Conservation (phyloP, 2,113 vertebrate species). For the Lutjanus erythropterus region DNA sequence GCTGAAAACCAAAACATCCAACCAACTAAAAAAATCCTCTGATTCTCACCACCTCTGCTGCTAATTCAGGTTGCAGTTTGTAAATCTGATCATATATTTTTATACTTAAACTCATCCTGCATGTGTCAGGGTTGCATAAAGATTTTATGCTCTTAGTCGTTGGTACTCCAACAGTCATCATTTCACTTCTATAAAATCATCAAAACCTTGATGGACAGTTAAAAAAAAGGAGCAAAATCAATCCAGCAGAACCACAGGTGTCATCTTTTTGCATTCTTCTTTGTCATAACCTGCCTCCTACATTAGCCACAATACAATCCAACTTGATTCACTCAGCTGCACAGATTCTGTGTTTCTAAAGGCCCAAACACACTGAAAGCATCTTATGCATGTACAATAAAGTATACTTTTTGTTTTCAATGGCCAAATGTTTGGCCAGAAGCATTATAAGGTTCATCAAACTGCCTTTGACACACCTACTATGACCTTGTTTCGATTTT, state of each 20-base stretch:
- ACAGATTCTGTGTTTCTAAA: background rate
- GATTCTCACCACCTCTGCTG: too few relatives aligned
- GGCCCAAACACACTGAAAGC: too few relatives aligned
- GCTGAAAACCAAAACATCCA: background rate
- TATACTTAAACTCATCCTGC: background rate
- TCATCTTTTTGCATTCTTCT: background rate
- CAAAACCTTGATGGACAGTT: background rate
- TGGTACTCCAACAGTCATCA: background rate
- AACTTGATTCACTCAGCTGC: background rate
- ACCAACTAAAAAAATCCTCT: too few relatives aligned
- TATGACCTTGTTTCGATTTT: too few relatives aligned
- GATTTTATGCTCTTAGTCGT: background rate
- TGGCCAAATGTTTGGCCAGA: too few relatives aligned
- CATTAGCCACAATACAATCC: slow-evolving; percentile 4
- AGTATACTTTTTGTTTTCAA: too few relatives aligned
- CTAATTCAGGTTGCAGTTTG: too few relatives aligned
- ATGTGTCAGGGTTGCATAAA: background rate
- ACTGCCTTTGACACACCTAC: too few relatives aligned
- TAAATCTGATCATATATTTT: background rate
- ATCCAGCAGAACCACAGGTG: too few relatives aligned
- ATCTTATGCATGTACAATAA: too few relatives aligned
- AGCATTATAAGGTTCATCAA: too few relatives aligned
- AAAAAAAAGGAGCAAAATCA: background rate
- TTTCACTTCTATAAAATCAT: background rate
- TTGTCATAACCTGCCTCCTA: background rate